Evolutionary conservation across 2,797 vertebrate genomes (phyloP).

Genomic region (Phyllotis vaccarum): DNA sequence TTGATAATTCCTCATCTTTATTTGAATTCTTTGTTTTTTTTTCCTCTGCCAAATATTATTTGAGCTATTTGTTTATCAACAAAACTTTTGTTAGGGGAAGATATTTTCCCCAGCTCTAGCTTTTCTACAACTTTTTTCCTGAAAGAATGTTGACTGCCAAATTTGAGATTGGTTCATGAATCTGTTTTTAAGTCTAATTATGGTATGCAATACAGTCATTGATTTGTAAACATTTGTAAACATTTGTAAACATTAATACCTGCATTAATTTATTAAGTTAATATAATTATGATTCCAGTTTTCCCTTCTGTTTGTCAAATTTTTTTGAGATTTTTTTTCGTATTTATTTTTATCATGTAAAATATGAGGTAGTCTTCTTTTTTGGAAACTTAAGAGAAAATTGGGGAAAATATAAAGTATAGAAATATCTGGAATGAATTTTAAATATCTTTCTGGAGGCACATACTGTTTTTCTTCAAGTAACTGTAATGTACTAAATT

Average conservation of each 20-base stretch:
- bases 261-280: too few relatives aligned
- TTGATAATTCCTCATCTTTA: not conserved
- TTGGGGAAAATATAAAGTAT: not conserved
- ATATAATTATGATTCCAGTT: not conserved
- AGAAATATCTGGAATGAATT: not conserved
- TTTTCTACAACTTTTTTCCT: not conserved
- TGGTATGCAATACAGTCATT: not conserved
- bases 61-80: not conserved
- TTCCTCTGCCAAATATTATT: not conserved
- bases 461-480: not conserved
- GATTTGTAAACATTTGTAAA: not conserved
- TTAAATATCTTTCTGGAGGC: not conserved
- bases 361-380: not conserved
- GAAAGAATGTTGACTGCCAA: not conserved
- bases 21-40: not conserved
- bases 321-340: not conserved
- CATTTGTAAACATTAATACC: too few relatives aligned
- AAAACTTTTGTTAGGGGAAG: not conserved
- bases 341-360: not conserved
- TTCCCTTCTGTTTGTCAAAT: not conserved
- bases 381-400: not conserved
- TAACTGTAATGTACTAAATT: not conserved
- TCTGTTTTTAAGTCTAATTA: not conserved
- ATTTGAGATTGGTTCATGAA: not conserved
- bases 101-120: not conserved